Percentiles rank a stretch among this genome's conserved stretches.
Evolutionary conservation across 2,888 invertebrate genomes (phyloP).

Genomic region (Hydropsyche betteni): DNA sequence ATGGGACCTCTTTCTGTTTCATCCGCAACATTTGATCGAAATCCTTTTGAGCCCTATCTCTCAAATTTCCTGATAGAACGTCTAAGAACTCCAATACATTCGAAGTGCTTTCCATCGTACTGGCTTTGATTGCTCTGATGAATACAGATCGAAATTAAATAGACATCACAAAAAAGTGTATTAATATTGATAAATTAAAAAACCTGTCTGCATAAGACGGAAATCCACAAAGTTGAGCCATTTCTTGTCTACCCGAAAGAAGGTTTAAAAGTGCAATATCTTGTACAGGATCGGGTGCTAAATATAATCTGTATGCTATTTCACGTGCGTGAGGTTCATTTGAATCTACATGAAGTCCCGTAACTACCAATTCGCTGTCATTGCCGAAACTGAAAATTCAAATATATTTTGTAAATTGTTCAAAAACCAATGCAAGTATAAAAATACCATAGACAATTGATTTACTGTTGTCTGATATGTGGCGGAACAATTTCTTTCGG

Average conservation of each 20-base stretch:
- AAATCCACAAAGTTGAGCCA: constrained; percentile 92
- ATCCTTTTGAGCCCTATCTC: constrained; percentile 76
- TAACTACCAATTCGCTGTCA: constrained; percentile 79
- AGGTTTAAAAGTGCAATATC: constrained; percentile 78
- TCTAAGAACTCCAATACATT: constrained; percentile 84
- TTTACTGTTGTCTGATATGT: constrained; percentile 78
- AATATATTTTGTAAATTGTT: constrained; percentile 8
- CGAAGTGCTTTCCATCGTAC: constrained; percentile 83
- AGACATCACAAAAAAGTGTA: neutral
- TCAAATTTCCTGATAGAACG: constrained; percentile 75
- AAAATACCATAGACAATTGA: constrained; percentile 51
- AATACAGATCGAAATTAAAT: neutral
- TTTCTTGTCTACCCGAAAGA: constrained; percentile 76
- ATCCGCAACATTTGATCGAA: constrained; percentile 79
- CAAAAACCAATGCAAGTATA: neutral
- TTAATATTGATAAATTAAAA: neutral
- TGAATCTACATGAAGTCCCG: constrained; percentile 86
- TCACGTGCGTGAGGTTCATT: constrained; percentile 82
- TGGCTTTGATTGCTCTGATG: constrained; percentile 83
- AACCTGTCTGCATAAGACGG: constrained; percentile 85
- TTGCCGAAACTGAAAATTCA: constrained; percentile 63
- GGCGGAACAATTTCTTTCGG: constrained; percentile 74
- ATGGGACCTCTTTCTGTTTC: constrained; percentile 65
- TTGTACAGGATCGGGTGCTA: constrained; percentile 81
- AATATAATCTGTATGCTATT: constrained; percentile 86